phyloP scores from a whole-genome alignment of 2,888 invertebrate genomes.

The Endotricha flammealis region DNA sequence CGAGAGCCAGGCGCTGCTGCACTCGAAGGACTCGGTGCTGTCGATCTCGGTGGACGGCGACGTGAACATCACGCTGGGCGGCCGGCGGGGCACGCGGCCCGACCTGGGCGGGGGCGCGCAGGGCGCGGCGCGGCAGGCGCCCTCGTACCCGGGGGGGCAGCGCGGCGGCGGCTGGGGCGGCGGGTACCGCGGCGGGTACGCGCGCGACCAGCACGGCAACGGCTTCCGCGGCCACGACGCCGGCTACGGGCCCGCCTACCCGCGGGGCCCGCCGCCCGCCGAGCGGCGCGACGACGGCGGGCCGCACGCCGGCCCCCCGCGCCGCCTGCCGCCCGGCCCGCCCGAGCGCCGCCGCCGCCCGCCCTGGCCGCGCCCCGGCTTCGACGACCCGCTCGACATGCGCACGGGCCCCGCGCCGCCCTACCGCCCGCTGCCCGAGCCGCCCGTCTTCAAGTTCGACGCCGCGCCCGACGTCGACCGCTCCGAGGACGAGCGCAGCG shows the following conservation, averaged over 20 bases:
- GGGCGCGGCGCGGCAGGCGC: conserved; percentile 67
- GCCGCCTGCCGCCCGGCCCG: conserved; percentile 20
- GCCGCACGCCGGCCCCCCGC: conserved; percentile 8
- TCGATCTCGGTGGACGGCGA: conserved; percentile 81
- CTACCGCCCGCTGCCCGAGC: conserved; percentile 46
- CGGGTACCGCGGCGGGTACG: conserved; percentile 52
- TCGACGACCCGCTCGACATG: conserved; percentile 23
- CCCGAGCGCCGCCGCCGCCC: conserved; percentile 43
- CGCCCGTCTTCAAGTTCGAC: conserved; percentile 53
- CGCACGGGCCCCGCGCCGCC: conserved; percentile 22
- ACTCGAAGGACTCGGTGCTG: conserved; percentile 80
- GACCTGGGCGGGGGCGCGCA: conserved; percentile 23
- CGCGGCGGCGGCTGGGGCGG: conserved; percentile 69
- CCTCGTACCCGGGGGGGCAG: conserved; percentile 81
- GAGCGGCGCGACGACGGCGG: not conserved
- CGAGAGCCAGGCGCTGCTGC: conserved; percentile 83
- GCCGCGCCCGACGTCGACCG: conserved; percentile 48
- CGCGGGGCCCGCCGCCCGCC: not conserved
- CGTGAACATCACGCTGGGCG: conserved; percentile 69
- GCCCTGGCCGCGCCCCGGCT: conserved; percentile 54
- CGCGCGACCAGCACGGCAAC: conserved; percentile 58
- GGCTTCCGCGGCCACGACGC: conserved; percentile 52
- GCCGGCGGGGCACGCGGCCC: conserved; percentile 11
- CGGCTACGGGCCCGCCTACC: conserved; percentile 17
- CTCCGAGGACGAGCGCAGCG: conserved; percentile 75